Conservation (phyloP, 2,113 vertebrate genomes). For the Barbus barbus region DNA sequence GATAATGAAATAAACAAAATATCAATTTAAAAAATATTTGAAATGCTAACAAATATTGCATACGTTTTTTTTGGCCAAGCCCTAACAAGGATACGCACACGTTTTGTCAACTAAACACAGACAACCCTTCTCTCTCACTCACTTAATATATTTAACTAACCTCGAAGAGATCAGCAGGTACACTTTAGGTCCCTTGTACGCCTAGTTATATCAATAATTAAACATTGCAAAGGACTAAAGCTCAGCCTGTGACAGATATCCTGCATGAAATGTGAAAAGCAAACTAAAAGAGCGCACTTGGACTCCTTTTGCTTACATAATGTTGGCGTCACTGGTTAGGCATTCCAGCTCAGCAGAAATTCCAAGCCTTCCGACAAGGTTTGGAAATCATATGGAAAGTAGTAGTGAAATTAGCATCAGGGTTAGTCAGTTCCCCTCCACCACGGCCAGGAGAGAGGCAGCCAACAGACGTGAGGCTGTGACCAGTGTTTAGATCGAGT, state of each 20-base stretch:
- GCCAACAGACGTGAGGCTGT: not conserved
- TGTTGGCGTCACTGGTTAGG: not conserved
- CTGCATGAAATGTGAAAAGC: not conserved
- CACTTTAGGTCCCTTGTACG: not conserved
- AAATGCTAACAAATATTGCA: not conserved
- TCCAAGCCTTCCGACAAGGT: not conserved
- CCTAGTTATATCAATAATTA: not conserved
- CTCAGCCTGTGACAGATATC: not conserved
- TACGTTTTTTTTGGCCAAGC: not conserved
- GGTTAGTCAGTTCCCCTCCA: not conserved
- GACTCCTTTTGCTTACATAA: slow-evolving; percentile 22
- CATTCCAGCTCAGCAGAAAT: slow-evolving; percentile 22
- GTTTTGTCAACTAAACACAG: not conserved
- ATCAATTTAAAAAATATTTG: no score
- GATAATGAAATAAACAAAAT: no score
- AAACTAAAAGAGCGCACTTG: not conserved
- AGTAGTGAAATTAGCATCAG: slow-evolving; percentile 14
- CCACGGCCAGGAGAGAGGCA: not conserved
- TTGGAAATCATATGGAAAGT: slow-evolving; percentile 26
- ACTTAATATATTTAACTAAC: not conserved
- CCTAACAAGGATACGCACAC: not conserved
- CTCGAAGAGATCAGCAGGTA: slow-evolving; percentile 1
- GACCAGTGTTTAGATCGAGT: not conserved
- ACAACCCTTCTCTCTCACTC: not conserved
- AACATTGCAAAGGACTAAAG: slow-evolving; percentile 14